phyloP scores from a whole-genome alignment of 2,797 vertebrate genomes.

The Chelon labrosus region DNA sequence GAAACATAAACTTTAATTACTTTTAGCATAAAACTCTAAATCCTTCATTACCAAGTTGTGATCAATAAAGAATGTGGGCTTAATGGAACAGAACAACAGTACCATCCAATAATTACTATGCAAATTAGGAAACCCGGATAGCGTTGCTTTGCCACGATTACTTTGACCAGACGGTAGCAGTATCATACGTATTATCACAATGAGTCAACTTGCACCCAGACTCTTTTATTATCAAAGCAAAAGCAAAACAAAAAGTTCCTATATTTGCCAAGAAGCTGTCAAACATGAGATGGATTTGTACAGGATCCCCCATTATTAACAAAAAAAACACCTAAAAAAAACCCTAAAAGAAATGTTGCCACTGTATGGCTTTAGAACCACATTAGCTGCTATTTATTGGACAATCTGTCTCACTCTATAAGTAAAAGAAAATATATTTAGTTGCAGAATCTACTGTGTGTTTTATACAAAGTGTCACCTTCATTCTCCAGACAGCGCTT shows the following conservation, averaged over 20 bases:
- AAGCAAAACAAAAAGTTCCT: background rate
- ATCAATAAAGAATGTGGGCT: background rate
- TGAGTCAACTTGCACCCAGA: slow-evolving; percentile 9
- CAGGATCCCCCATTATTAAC: background rate
- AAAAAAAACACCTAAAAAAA: background rate
- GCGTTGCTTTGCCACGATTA: background rate
- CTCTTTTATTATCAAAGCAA: background rate
- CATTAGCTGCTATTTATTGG: background rate
- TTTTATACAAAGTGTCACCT: slow-evolving; percentile 73
- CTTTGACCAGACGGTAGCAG: slow-evolving; percentile 66
- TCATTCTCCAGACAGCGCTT: slow-evolving; percentile 98
- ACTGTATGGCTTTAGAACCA: background rate
- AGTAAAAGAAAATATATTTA: background rate
- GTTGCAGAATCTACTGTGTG: background rate
- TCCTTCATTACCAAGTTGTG: background rate
- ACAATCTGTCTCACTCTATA: background rate
- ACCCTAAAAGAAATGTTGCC: background rate
- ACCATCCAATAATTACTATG: background rate
- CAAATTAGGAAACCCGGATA: background rate
- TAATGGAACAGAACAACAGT: background rate
- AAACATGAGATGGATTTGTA: background rate
- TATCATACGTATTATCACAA: slow-evolving; percentile 27
- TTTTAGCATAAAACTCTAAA: background rate
- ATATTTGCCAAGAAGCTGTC: background rate
- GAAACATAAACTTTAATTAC: background rate